These are phyloP conservation scores for Xenops minutus DNA, from an alignment of 2,797 vertebrate genomes.

Conservation along the genomic window DNA sequence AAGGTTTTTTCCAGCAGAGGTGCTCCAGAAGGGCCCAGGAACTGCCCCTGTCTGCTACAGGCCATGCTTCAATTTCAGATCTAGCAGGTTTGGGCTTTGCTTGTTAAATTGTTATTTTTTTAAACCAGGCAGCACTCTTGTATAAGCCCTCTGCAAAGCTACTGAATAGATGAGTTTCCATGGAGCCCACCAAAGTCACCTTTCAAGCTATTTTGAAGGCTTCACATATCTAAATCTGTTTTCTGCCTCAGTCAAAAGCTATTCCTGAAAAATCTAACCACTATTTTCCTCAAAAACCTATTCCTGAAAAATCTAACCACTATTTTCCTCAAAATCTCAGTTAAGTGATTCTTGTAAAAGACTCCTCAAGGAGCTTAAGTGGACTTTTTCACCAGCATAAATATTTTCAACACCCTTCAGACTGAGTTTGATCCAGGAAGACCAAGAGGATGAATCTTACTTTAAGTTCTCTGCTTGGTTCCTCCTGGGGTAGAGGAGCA, in stretches of 20 bases:
- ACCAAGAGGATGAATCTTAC: background rate
- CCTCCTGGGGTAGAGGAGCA: background rate
- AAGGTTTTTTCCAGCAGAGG: background rate
- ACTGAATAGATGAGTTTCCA: conserved; percentile 35
- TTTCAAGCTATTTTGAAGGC: background rate
- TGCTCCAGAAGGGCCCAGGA: background rate
- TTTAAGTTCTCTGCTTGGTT: background rate
- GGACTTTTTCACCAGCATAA: background rate
- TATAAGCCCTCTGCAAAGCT: background rate
- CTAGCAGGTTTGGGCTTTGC: background rate
- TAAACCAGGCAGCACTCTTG: background rate
- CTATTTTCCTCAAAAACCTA: background rate
- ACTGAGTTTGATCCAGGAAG: background rate
- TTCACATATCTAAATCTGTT: conserved; percentile 9
- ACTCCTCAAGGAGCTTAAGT: background rate
- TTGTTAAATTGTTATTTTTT: background rate
- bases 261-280: background rate
- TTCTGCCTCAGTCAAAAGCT: conserved; percentile 11
- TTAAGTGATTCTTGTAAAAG: background rate
- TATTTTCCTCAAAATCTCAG: background rate
- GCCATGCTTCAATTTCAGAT: background rate
- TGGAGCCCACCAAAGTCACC: conserved; percentile 39
- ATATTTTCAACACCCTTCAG: background rate
- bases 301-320: background rate
- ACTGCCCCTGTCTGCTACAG: background rate